Conservation (phyloP, 2,797 vertebrate genomes). For the Simalia tracyae region DNA sequence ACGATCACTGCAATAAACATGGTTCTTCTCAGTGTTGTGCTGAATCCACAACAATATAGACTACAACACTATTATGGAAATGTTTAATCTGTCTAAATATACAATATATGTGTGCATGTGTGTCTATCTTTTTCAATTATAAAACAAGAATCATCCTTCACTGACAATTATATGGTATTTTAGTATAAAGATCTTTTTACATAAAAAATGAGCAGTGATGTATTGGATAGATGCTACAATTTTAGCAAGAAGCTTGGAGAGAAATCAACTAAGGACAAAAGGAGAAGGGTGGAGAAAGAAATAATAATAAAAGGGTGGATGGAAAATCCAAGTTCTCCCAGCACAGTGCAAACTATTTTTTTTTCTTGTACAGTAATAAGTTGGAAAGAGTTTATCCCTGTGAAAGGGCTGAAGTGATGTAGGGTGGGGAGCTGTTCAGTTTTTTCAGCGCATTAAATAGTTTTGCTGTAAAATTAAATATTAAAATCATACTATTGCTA, state of each 20-base stretch:
- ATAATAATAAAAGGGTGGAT: background rate
- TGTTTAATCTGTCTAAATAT: background rate
- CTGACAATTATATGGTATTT: background rate
- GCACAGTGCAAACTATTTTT: background rate
- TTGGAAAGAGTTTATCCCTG: background rate
- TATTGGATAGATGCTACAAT: slow-evolving; percentile 1
- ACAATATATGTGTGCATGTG: background rate
- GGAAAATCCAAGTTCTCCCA: slow-evolving; percentile 2
- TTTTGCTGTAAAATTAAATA: slow-evolving; percentile 3
- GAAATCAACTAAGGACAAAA: slow-evolving; percentile 11
- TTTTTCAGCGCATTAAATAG: background rate
- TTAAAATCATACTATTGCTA: background rate
- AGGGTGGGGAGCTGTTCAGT: accelerated
- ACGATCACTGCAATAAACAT: background rate
- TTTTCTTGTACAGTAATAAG: background rate
- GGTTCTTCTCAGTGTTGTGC: background rate
- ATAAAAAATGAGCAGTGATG: slow-evolving; percentile 17
- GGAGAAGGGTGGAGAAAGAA: background rate
- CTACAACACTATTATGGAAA: background rate
- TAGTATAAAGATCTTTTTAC: background rate
- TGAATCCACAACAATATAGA: background rate
- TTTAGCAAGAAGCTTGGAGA: background rate
- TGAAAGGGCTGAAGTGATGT: background rate
- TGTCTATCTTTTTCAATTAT: background rate
- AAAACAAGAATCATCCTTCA: slow-evolving; percentile 9